phyloP scores from a whole-genome alignment of 2,113 vertebrate genomes.

The Coptodon bakossiorum region DNA sequence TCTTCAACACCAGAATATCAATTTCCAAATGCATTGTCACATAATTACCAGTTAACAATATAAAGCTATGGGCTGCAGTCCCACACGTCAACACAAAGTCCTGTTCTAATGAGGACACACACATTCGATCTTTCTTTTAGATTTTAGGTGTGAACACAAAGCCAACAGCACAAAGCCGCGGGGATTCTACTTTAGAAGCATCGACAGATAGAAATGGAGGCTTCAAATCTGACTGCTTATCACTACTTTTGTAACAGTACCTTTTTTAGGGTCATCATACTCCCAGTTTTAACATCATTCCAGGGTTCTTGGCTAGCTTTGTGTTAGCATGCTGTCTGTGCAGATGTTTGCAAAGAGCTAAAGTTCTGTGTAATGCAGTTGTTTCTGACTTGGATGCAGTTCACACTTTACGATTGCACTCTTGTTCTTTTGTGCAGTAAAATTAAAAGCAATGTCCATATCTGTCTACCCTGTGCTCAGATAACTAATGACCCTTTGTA shows the following conservation, averaged over 20 bases:
- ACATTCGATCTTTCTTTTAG: background rate
- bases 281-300: background rate
- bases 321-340: background rate
- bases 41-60: background rate
- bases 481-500: background rate
- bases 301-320: background rate
- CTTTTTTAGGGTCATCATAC: background rate
- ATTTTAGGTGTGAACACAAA: background rate
- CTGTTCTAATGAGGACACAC: background rate
- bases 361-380: background rate
- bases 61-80: background rate
- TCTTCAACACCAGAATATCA: background rate
- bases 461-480: background rate
- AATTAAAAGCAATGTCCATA: accelerated
- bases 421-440: background rate
- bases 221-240: background rate
- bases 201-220: background rate
- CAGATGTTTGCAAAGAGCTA: background rate
- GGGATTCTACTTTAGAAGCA: background rate
- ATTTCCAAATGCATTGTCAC: background rate
- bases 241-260: accelerated
- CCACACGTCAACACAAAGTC: background rate
- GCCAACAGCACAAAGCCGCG: background rate
- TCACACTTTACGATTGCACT: background rate
- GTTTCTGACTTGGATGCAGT: background rate